phyloP scores from a whole-genome alignment of 1,140 invertebrate genomes.

The Palaemon carinicauda region DNA sequence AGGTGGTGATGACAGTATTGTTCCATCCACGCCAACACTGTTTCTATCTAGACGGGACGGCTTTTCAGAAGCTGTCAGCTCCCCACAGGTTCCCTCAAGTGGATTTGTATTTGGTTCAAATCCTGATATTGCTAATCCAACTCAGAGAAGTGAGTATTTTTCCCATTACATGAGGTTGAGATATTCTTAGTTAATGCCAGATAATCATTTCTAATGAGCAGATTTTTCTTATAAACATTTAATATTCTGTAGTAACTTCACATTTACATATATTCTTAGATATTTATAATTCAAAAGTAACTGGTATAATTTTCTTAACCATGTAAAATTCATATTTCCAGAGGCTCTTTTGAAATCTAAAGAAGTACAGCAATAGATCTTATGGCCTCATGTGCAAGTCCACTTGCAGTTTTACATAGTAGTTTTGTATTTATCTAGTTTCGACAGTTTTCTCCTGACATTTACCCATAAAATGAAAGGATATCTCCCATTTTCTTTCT shows the following conservation, averaged over 20 bases:
- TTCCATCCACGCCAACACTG: constrained; percentile 88
- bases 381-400: too few species aligned
- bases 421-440: too few species aligned
- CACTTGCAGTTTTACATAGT: too few species aligned
- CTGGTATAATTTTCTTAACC: too few species aligned
- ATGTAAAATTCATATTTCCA: too few species aligned
- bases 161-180: not conserved
- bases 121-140: constrained; percentile 74
- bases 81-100: constrained; percentile 77
- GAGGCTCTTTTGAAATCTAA: too few species aligned
- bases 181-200: not conserved
- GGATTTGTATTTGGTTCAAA: constrained; percentile 67
- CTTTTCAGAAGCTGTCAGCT: constrained; percentile 91
- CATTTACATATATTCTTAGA: not conserved
- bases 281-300: too few species aligned
- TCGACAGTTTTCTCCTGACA: too few species aligned
- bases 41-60: constrained; percentile 86
- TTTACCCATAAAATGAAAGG: too few species aligned
- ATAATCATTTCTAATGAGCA: not conserved
- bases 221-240: not conserved
- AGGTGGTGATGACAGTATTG: constrained; percentile 85
- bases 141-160: constrained; percentile 40
- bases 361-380: too few species aligned
- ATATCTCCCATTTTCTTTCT: too few species aligned
- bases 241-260: not conserved